A percentile compares a stretch with the other conserved stretches of the same genome.
phyloP scores from a whole-genome alignment of 2,113 vertebrate species.

The Pagrus major region DNA sequence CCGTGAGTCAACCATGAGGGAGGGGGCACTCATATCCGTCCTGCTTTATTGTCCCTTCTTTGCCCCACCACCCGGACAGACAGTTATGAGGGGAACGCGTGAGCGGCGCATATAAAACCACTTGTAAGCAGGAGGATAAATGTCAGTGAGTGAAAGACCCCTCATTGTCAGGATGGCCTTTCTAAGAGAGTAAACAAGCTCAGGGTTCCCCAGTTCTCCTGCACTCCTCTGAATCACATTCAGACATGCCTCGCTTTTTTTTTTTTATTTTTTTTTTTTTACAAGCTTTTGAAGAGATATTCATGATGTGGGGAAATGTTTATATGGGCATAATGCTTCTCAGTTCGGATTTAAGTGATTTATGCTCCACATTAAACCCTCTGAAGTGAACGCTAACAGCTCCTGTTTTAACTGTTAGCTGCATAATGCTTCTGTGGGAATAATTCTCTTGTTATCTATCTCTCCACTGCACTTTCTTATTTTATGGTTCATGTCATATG shows the following conservation, averaged over 20 bases:
- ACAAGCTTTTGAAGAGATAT: constrained; percentile 42
- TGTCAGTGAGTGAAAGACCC: constrained; percentile 57
- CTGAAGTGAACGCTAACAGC: constrained; percentile 51
- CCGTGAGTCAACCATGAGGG: constrained; percentile 29
- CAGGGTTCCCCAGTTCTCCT: constrained; percentile 16
- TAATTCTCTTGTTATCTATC: constrained; percentile 54
- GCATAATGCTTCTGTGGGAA: constrained; percentile 39
- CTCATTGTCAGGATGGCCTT: constrained; percentile 35
- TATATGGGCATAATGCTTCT: constrained; percentile 16
- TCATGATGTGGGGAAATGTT: constrained; percentile 38
- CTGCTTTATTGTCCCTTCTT: constrained; percentile 59
- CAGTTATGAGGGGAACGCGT: constrained; percentile 55
- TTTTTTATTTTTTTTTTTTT: neutral
- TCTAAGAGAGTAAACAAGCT: constrained; percentile 58
- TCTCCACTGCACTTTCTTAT: constrained; percentile 38
- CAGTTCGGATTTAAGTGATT: constrained; percentile 58
- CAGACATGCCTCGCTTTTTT: too few species aligned
- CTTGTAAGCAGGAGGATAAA: constrained; percentile 74
- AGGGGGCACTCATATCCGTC: constrained; percentile 69
- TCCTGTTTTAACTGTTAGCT: constrained; percentile 56
- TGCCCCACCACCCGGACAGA: constrained; percentile 32
- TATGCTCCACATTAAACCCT: constrained; percentile 54
- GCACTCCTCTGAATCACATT: constrained; percentile 32
- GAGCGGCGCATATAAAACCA: constrained; percentile 60
- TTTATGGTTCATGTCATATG: constrained; percentile 65